Percentiles rank a stretch among this genome's conserved stretches.
phyloP scores from a whole-genome alignment of 2,797 vertebrate species.

The Pterois miles region DNA sequence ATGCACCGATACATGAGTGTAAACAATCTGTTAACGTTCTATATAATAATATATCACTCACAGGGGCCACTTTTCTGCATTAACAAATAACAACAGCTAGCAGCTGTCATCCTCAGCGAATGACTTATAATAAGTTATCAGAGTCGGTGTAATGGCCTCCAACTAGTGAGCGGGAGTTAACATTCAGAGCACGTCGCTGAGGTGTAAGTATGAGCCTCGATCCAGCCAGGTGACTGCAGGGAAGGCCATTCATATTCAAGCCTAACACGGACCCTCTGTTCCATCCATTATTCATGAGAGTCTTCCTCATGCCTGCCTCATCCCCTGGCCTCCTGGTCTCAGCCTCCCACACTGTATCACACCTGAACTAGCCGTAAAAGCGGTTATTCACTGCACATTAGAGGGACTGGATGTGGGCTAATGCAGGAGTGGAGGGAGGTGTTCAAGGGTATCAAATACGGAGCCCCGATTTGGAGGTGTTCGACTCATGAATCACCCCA shows the following conservation, averaged over 20 bases:
- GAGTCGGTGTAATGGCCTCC: constrained; percentile 39
- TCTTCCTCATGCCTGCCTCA: constrained; percentile 46
- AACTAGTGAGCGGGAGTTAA: constrained; percentile 47
- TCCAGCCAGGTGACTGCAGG: constrained; percentile 73
- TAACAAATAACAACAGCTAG: neutral
- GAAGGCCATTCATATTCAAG: constrained; percentile 75
- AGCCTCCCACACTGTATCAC: constrained; percentile 46
- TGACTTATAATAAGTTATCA: constrained; percentile 46
- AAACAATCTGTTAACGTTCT: neutral
- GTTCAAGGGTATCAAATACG: constrained; percentile 50
- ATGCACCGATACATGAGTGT: neutral
- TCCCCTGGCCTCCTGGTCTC: constrained; percentile 45
- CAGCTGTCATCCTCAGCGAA: neutral
- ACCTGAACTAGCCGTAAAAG: constrained; percentile 60
- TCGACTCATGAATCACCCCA: constrained; percentile 56
- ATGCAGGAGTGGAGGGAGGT: constrained; percentile 9
- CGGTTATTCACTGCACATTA: constrained; percentile 64
- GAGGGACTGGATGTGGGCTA: constrained; percentile 54
- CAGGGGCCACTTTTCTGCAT: neutral
- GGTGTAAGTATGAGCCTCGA: constrained; percentile 61
- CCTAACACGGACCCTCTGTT: constrained; percentile 63
- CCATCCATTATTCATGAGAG: constrained; percentile 73
- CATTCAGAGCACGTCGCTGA: constrained; percentile 65
- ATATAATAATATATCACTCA: neutral
- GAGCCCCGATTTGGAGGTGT: constrained; percentile 40